Evolutionary conservation across 2,888 invertebrate species (phyloP), one percentile per base, ranked within the genome.

Genomic region (Cephus runcator): DNA sequence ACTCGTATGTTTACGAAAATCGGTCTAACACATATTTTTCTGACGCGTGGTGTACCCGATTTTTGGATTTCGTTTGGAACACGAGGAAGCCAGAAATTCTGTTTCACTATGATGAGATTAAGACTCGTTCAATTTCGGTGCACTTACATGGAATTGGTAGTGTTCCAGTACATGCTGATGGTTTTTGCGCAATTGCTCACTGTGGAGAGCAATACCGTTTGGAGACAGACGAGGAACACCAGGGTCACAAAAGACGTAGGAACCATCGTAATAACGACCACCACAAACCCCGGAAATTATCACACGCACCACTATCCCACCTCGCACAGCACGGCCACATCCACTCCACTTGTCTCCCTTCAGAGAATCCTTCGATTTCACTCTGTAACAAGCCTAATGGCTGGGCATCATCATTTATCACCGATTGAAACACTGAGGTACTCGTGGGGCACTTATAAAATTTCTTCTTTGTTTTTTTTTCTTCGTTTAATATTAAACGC

Each of bases 131-230:
- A 9, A 56, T 56, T 56, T 56, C 56, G 56, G 23, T 9, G 23
- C 83, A 93, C 94, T 93, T 93, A 94, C 94, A 97, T 97, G 92
- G 97, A 96, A 92, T 97, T 97, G 84, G 96, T 96, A 85, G 96
- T 96, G 93, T 97, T 97, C 97, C 97, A 97, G 91, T 97, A 96
- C 92, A 97, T 96, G 93, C 95, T 96, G 93, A 96, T 96, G 78
- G 96, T 95, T 92, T 96, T 96, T 81, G 96, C 96, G 92, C 96
- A 96, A 92, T 96, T 96, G 89, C 94, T 95, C 92, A 94, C 94
- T 73, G 93, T 94, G 89, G 94, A 94, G 84, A 94, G 93, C 87
- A 94, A 92, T 88, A 94, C 93, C 92, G 94, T 94, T 91, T 94
- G 92, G 76, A 94, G 92, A 86, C 94, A 93, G 83, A 94, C 91